Conservation (phyloP, 2,797 vertebrate genomes). For the Periophthalmus magnuspinnatus region DNA sequence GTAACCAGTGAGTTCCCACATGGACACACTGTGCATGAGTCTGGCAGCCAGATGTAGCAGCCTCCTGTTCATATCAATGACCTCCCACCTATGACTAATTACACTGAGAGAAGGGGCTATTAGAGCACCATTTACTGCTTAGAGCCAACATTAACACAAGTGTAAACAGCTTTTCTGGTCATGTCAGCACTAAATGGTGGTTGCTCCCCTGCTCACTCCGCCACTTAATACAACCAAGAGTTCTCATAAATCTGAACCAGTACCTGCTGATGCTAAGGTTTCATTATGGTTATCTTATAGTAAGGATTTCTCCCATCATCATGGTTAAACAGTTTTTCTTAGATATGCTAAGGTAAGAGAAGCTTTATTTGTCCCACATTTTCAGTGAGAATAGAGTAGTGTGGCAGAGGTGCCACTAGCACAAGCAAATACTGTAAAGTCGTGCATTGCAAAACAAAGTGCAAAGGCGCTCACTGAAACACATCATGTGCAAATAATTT, state of each 20-base stretch:
- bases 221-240: slow-evolving; percentile 31
- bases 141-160: slow-evolving; percentile 51
- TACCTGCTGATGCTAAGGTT: slow-evolving; percentile 23
- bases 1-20: slow-evolving; percentile 41
- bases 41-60: slow-evolving; percentile 63
- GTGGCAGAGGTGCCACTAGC: neutral
- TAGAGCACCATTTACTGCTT: slow-evolving; percentile 34
- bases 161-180: slow-evolving; percentile 43
- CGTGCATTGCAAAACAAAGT: neutral
- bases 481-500: slow-evolving; percentile 57
- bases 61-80: slow-evolving; percentile 22
- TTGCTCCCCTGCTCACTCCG: slow-evolving; percentile 7
- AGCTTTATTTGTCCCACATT: too few relatives aligned
- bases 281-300: slow-evolving; percentile 28
- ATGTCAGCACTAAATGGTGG: slow-evolving; percentile 35
- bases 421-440: slow-evolving; percentile 18
- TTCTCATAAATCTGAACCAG: slow-evolving; percentile 20
- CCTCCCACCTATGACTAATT: slow-evolving; percentile 47
- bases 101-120: slow-evolving; percentile 30
- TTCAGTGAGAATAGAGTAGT: neutral
- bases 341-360: too few relatives aligned
- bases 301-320: neutral
- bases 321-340: neutral
- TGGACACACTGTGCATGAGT: slow-evolving; percentile 41
- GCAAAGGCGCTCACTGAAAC: slow-evolving; percentile 14